Base-by-base conservation (phyloP, 2,113 vertebrate species). In the Lagopus leucura region DNA sequence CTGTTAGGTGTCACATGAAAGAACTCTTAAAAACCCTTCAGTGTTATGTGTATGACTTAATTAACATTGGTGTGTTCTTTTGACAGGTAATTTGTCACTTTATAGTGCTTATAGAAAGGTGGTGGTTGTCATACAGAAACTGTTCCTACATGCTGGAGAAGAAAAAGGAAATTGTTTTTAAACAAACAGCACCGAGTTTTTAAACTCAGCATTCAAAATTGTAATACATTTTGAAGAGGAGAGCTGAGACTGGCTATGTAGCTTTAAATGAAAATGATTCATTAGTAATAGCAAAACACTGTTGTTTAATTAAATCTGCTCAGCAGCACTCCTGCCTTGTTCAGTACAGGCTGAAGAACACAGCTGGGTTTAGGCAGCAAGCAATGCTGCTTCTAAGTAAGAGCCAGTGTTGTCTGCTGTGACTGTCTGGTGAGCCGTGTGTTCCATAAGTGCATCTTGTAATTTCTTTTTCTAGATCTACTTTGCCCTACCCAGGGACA, bases 401-500 rank as follows among this genome's bases (percentile, higher is more conserved):
- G 66, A 76, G 22, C 19, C 28, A 34, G 20, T 20, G 8, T 57
- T 83, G 64, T 81, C 61, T 27, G 38, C 4, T 19, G 36, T n/a
- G 34, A 43, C 67, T 3, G 1, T 63, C 43, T 82, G 58, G 72
- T 87, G 61, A 75, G 34, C 64, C 48, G 5, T 21, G 13, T 55
- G 3, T 20, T 15, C 32, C 60, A 7, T 64, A 54, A 77, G 27
- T 64, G 34, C 22, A 27, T 60, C 24, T 30, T 82, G 27, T 89
- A 7, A 50, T 96, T 93, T 94, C 40, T 92, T 94, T 48, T 91
- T 52, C 83, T 78, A 99, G 99, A 96, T 99, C 99, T 77, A 98
- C 99, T 12, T 97, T 99, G 93, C 99, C 99, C 18, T 99, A 98
- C 94, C 99, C 98, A 88, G 99, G 99, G 89, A 98, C 98, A 0